Evolutionary conservation across 2,888 invertebrate genomes (phyloP), one percentile per base, ranked within the genome.

Genomic region (Drosophila mimetica): DNA sequence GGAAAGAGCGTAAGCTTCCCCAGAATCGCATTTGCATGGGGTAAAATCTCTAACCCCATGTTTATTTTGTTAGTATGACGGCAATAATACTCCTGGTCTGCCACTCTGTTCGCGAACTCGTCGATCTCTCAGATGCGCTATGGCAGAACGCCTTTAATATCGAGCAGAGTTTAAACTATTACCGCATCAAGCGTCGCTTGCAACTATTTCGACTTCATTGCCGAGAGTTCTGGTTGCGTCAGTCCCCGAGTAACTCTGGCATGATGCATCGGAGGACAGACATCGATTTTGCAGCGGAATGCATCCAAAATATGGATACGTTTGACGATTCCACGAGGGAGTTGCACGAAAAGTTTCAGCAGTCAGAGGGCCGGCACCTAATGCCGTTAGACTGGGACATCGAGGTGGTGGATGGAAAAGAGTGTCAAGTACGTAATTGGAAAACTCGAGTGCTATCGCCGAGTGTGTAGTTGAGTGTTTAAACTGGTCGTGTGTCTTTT

Each of bases 231-330:
- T 90, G 90, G 90, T 63, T 83, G 58, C 76, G 74, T 71, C 74
- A 83, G 51, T 22, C 13, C 37, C 53, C 25, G 28, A 54, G 48
- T 16, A 16, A 51, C 34, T 25, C 52, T n/a, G 52, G 54, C 28
- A 30, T 13, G 6, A 54, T 71, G 74, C 66, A 76, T 34, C 71
- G 74, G 7, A 39, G 34, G 9, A 9, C 39, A n/a, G 81, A 76
- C 51, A 91, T 91, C 65, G 91, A 91, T 89, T 91, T 90, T 84
- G 88, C 81, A 39, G 89, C 90, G 14, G 69, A 52, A 1, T 77
- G 41, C 22, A 67, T 46, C 46, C 53, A 84, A 48, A 74, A 75
- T 14, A 75, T 73, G 34, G 88, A 86, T 30, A 64, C 63, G 34
- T 74, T 82, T 41, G 77, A 81, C 52, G 36, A 44, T 34, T 14